These are phyloP conservation scores for Drosophila neocordata DNA, from an alignment of 1,140 invertebrate species.

Conservation along the genomic window DNA sequence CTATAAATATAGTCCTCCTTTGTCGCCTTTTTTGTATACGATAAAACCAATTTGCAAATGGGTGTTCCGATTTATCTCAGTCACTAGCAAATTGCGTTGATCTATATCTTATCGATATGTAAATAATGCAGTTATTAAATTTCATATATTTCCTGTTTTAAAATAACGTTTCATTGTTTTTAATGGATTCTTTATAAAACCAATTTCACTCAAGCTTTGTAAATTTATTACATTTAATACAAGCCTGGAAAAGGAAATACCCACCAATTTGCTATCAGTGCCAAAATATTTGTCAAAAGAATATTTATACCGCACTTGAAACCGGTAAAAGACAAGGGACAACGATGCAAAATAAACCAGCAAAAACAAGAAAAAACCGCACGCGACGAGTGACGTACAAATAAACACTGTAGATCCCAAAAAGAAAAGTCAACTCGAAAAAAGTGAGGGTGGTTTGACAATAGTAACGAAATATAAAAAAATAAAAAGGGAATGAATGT, in stretches of 20 bases:
- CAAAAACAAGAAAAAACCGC: slow-evolving; percentile 26
- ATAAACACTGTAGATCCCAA: slow-evolving; percentile 63
- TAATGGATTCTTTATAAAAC: too few species aligned
- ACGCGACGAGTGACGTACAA: slow-evolving; percentile 54
- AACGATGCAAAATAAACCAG: slow-evolving; percentile 26
- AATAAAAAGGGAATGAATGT: slow-evolving; percentile 43
- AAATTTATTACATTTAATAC: slow-evolving; percentile 15
- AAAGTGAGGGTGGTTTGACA: slow-evolving; percentile 28
- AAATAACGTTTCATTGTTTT: too few species aligned
- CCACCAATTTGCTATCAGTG: slow-evolving; percentile 28
- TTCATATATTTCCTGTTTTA: too few species aligned
- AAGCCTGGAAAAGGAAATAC: neutral
- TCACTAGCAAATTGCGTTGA: too few species aligned
- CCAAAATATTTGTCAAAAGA: slow-evolving; percentile 53
- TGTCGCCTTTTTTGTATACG: too few species aligned
- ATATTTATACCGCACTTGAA: slow-evolving; percentile 40
- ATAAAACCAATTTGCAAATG: too few species aligned
- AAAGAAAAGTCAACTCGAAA: slow-evolving; percentile 26
- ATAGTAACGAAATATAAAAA: slow-evolving; percentile 23
- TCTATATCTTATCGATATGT: too few species aligned
- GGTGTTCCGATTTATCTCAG: too few species aligned
- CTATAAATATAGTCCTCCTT: too few species aligned
- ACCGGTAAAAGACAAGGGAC: slow-evolving; percentile 35
- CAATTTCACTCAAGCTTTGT: neutral
- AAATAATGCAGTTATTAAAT: too few species aligned